Evolutionary conservation across 2,888 invertebrate genomes (phyloP), one percentile per base, ranked within the genome.

Genomic region (Cryptocephalus moraei): DNA sequence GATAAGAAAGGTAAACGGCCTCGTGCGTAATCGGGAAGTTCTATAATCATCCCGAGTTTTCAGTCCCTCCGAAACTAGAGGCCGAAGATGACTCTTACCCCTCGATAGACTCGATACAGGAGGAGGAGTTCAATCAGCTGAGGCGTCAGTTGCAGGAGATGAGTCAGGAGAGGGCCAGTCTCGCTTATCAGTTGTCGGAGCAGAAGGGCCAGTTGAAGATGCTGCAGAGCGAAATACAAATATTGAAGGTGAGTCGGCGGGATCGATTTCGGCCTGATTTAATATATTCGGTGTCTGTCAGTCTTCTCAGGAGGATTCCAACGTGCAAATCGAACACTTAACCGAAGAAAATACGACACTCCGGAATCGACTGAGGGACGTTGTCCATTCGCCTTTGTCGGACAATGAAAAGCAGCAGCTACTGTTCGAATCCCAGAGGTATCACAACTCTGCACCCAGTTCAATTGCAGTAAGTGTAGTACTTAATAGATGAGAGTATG

Each of bases 351-450:
- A 88, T 71, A 84, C 82, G 45, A 77, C 80, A 55, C 69, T 88
- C 64, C 78, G 86, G 55, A 82, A 81, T 67, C 78, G 86, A 56
- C 76, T 88, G 59, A 80, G 84, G 56, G 86, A 87, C 70, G 86
- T 88, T 47, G 80, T 82, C 39, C 86, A 86, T 71, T 87, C 88
- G 51, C 86, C 88, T 54, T 74, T 88, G 55, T 87, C 86, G 43
- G 88, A 88, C 73, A 82, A 83, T 60, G 87, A 88, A 74, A 88
- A 88, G 72, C 82, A 87, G 62, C 86, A 87, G 70, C 75, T 87
- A 62, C 74, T 87, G 65, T 77, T 85, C 61, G 86, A 86, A 65
- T 75, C 77, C 62, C 72, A 77, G 41, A 77, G 86, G 68, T 86
- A 86, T 46, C 70, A 71, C 66, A 85, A 82, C 61, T 86, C 86